Base-by-base conservation (phyloP, 2,113 vertebrate species). In the Ivindomyrus marchei region DNA sequence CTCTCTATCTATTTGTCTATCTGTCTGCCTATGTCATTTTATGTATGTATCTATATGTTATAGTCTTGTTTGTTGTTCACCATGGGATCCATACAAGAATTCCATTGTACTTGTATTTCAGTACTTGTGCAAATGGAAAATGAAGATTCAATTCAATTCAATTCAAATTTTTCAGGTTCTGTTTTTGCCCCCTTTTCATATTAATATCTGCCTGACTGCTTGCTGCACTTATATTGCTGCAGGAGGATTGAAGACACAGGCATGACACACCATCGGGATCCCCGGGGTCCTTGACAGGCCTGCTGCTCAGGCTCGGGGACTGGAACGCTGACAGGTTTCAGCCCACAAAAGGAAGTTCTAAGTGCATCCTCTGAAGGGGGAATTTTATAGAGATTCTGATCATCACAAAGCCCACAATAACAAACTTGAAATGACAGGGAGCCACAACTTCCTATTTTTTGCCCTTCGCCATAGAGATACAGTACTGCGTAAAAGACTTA, bases 381-480 rank as follows among this genome's bases (percentile, higher is more conserved):
- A 1, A 27, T 85, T 85, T 85, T 50, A 85, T 7, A 31, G 85
- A 52, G 47, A 77, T 77, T 77, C 15, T 77, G 31, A 77, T 77
- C 13, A 39, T 77, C 70, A 39, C 31, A 77, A 36, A 9, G 70
- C 4, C 15, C 62, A 66, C 27, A 66, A 66, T 11, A 31, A 27
- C 62, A 66, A 66, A n/a, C 58, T 10, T 66, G 58, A 66, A 66
- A 66, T 11, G 24, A 39, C 27, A 24, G 92, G 93, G 93, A 93
- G 90, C 91, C 93, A 88, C 42, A 42, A 10, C 10, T 85, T 85
- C 39, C 45, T 46, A 85, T 9, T 46, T 53, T 58, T 13, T 89
- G 90, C 84, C 91, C 91, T 93, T 93, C 91, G 85, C 91, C 58
- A 45, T 74, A 86, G 90, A 39, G 62, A 93, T 87, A n/a, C n/a